Percentiles rank a stretch among this genome's conserved stretches.
Conservation (phyloP, 2,797 vertebrate genomes). For the Ataeniobius toweri region DNA sequence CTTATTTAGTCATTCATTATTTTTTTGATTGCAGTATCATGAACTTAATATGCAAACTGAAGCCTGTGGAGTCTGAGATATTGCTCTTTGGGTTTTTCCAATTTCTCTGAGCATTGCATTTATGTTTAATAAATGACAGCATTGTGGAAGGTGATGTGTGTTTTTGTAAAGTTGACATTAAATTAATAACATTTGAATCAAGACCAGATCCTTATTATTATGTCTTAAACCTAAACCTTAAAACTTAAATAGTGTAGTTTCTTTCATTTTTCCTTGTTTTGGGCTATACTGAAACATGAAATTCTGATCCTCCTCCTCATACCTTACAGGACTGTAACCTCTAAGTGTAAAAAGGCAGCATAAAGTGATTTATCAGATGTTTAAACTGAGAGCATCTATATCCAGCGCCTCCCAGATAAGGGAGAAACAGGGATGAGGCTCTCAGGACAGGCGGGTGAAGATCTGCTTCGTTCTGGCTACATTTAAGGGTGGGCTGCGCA, state of each 20-base stretch:
- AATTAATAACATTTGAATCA: background rate
- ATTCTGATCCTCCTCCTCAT: background rate
- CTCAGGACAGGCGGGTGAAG: constrained; percentile 27
- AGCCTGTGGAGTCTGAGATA: background rate
- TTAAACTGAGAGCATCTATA: constrained; percentile 3
- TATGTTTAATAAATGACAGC: too few relatives aligned
- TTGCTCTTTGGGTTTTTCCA: background rate
- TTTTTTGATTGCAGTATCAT: background rate
- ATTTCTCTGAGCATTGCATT: background rate
- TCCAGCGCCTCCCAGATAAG: constrained; percentile 32
- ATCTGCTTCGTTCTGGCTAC: constrained; percentile 54
- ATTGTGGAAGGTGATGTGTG: too few relatives aligned
- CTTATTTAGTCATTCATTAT: background rate
- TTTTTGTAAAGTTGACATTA: background rate
- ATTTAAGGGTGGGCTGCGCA: constrained; percentile 48
- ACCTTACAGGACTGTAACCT: background rate
- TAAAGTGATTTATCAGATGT: constrained; percentile 4
- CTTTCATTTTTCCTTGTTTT: background rate
- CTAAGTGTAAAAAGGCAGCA: background rate
- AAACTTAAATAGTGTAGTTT: background rate
- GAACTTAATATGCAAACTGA: background rate
- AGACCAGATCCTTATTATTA: background rate
- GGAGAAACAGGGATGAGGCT: constrained; percentile 39
- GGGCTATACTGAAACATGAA: background rate
- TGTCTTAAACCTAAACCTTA: background rate